phyloP scores from a whole-genome alignment of 2,113 vertebrate genomes.

The Cygnus atratus region DNA sequence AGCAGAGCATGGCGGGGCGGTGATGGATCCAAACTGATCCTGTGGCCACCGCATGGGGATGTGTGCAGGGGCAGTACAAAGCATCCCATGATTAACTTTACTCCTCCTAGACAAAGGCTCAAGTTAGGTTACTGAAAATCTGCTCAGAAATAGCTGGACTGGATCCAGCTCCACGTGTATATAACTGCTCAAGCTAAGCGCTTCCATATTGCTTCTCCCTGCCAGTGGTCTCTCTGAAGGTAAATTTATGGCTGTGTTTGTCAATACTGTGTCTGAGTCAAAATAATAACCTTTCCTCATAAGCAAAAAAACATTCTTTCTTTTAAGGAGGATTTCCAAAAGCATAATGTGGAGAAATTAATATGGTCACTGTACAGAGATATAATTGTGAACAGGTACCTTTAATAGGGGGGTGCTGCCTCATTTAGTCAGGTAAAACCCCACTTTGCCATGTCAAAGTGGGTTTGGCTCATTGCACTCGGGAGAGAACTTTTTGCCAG shows the following conservation, averaged over 20 bases:
- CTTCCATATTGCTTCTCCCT: not conserved
- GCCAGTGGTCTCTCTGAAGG: not conserved
- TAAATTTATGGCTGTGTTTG: not conserved
- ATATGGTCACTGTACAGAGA: not conserved
- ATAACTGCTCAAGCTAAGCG: not conserved
- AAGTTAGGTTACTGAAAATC: not conserved
- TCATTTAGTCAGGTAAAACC: not conserved
- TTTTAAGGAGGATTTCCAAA: not conserved
- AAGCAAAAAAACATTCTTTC: not conserved
- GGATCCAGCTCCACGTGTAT: not conserved
- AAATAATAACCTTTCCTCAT: not conserved
- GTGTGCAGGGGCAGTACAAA: not conserved
- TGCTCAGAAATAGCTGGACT: not conserved
- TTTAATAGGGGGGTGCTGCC: not conserved
- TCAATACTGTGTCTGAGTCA: not conserved
- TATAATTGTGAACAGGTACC: not conserved
- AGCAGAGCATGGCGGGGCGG: not conserved
- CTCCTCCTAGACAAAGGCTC: not conserved
- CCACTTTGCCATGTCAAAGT: not conserved
- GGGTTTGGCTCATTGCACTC: not conserved
- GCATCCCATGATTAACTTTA: not conserved
- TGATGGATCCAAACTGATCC: rapidly evolving
- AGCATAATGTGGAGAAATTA: not conserved
- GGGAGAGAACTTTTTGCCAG: not conserved
- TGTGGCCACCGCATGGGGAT: rapidly evolving